A percentile compares a stretch with the other conserved stretches of the same genome.
phyloP scores from a whole-genome alignment of 2,113 vertebrate genomes.

The Coryphaenoides rupestris region DNA sequence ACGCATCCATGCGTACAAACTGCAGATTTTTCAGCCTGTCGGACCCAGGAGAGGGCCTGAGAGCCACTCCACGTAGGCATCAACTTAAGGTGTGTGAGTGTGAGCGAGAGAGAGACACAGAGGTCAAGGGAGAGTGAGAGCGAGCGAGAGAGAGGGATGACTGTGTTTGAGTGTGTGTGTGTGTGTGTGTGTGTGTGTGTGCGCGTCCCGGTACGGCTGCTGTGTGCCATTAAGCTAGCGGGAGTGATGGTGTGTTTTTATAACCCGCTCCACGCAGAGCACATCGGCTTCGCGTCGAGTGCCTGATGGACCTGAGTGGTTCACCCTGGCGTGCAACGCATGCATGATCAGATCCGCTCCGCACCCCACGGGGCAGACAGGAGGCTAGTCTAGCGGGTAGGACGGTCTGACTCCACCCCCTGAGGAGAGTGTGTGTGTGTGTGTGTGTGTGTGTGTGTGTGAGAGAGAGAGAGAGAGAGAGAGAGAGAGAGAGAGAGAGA shows the following conservation, averaged over 20 bases:
- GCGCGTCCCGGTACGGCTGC: slow-evolving; percentile 42
- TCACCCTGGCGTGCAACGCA: slow-evolving; percentile 14
- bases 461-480: too few species aligned
- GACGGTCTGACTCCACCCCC: too few species aligned
- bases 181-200: slow-evolving; percentile 9
- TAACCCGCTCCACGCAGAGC: slow-evolving; percentile 47
- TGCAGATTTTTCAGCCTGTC: slow-evolving; percentile 41
- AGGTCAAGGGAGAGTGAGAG: too few species aligned
- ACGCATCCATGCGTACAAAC: neutral
- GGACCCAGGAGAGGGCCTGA: slow-evolving; percentile 59
- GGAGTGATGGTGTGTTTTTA: slow-evolving; percentile 46
- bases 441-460: too few species aligned
- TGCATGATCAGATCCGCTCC: slow-evolving; percentile 7
- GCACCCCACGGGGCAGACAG: neutral
- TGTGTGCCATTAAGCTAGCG: slow-evolving; percentile 53
- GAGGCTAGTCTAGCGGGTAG: too few species aligned
- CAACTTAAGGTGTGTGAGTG: slow-evolving; percentile 49
- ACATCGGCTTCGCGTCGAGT: slow-evolving; percentile 41
- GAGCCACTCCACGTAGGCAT: slow-evolving; percentile 68
- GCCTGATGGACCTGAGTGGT: slow-evolving; percentile 19
- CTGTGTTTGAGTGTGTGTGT: slow-evolving; percentile 34
- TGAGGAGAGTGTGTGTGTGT: too few species aligned
- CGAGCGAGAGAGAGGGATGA: too few species aligned
- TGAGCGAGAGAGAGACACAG: slow-evolving; percentile 19
- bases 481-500: too few species aligned